These are phyloP conservation scores for Cheirogaleus major DNA, from an alignment of 2,797 vertebrate genomes.

Conservation along the genomic window DNA sequence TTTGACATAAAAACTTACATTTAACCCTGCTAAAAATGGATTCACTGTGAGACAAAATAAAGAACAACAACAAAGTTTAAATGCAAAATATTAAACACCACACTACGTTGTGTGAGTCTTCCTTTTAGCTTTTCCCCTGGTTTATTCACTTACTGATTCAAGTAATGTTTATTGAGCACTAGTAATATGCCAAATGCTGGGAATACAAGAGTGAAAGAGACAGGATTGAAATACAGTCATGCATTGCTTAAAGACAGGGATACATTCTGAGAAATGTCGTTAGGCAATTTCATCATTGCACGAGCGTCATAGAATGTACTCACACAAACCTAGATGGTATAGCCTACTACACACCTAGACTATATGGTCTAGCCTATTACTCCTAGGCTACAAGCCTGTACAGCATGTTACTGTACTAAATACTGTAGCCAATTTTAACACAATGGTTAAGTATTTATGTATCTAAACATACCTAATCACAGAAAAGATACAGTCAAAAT, in stretches of 20 bases:
- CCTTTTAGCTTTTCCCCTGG: background rate
- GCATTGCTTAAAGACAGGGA: background rate
- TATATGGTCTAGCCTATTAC: background rate
- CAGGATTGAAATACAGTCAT: background rate
- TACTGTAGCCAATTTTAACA: background rate
- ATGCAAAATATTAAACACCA: background rate
- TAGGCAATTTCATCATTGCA: background rate
- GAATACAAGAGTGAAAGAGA: background rate
- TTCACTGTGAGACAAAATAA: background rate
- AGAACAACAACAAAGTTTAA: background rate
- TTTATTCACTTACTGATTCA: background rate
- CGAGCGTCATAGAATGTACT: background rate
- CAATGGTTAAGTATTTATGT: background rate
- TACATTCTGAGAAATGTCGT: background rate
- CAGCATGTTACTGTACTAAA: background rate
- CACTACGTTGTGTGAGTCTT: background rate
- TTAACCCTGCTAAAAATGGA: background rate
- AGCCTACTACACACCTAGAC: no score
- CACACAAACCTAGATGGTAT: background rate
- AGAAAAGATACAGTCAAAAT: background rate
- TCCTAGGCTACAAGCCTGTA: background rate
- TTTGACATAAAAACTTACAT: slow-evolving; percentile 5
- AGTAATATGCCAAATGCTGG: background rate
- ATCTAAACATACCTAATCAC: background rate
- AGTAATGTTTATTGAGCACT: background rate